Percentiles rank a stretch among this genome's conserved stretches.
Evolutionary conservation across 2,888 invertebrate species (phyloP).

Genomic region (Agrypnus murinus): DNA sequence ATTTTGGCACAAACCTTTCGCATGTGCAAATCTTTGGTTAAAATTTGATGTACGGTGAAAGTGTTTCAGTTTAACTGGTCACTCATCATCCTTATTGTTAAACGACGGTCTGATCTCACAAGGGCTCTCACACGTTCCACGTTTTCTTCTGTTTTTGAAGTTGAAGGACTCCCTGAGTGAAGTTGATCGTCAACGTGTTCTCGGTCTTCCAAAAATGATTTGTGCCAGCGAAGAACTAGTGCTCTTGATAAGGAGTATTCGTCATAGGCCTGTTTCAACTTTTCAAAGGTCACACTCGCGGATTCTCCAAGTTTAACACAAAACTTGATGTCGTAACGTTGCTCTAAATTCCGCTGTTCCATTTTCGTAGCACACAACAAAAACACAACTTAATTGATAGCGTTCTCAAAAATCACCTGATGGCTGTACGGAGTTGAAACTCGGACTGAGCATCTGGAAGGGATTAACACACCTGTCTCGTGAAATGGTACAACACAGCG

Average conservation of each 20-base stretch:
- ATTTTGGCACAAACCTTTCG: no score
- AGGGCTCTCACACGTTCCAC: constrained; percentile 49
- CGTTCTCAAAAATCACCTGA: neutral
- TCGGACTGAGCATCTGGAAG: constrained; percentile 1
- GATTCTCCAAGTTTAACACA: constrained; percentile 34
- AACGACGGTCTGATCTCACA: constrained; percentile 46
- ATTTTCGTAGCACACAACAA: constrained; percentile 25
- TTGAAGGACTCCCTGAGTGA: constrained; percentile 46
- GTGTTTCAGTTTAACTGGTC: constrained; percentile 36
- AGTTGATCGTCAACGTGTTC: constrained; percentile 45
- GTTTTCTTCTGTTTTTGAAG: constrained; percentile 50
- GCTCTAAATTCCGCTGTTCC: constrained; percentile 30
- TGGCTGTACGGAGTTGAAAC: constrained; percentile 1
- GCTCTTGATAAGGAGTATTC: constrained; percentile 39
- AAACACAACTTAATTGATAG: constrained; percentile 2
- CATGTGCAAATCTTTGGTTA: no score
- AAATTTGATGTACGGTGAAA: constrained; percentile 40
- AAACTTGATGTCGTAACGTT: constrained; percentile 32
- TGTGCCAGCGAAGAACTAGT: constrained; percentile 44
- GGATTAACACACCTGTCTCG: neutral
- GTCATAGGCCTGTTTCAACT: constrained; percentile 30
- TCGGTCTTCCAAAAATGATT: constrained; percentile 46
- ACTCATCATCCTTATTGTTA: constrained; percentile 40
- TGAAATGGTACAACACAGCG: neutral
- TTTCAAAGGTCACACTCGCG: constrained; percentile 28